Conservation (phyloP, 1,140 invertebrate species). For the Orius insidiosus region DNA sequence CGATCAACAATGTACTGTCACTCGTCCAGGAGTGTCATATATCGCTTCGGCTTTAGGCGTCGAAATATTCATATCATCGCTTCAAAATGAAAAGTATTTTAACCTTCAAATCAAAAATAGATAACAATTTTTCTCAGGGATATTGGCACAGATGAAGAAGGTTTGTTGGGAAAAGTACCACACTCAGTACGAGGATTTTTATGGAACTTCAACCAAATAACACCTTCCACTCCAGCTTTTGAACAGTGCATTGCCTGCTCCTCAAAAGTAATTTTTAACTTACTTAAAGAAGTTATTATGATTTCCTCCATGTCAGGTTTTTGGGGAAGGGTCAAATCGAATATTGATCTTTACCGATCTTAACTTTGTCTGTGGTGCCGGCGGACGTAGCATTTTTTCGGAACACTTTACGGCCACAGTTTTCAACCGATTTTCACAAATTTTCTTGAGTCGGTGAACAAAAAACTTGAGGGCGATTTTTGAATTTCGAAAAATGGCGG, state of each 20-base stretch:
- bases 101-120: not conserved
- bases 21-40: slow-evolving; percentile 80
- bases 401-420: no score
- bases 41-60: slow-evolving; percentile 81
- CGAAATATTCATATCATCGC: slow-evolving; percentile 70
- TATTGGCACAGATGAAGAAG: slow-evolving; percentile 28
- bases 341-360: no score
- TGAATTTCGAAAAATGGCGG: no score
- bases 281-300: no score
- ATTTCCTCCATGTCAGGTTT: no score
- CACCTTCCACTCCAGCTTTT: slow-evolving; percentile 71
- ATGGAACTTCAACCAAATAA: slow-evolving; percentile 55
- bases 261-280: slow-evolving; percentile 26
- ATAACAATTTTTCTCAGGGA: not conserved
- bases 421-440: no score
- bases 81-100: slow-evolving; percentile 57
- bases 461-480: no score
- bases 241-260: slow-evolving; percentile 87
- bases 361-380: no score
- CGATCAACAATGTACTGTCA: slow-evolving; percentile 98
- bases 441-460: no score
- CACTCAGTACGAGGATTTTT: slow-evolving; percentile 89
- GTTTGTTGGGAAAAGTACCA: slow-evolving; percentile 68
- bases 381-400: no score
- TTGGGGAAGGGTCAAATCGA: no score